Percentiles rank a stretch among this genome's conserved stretches.
These are phyloP conservation scores for Gnatocerus cornutus DNA, from an alignment of 2,888 invertebrate species.

Conservation along the genomic window DNA sequence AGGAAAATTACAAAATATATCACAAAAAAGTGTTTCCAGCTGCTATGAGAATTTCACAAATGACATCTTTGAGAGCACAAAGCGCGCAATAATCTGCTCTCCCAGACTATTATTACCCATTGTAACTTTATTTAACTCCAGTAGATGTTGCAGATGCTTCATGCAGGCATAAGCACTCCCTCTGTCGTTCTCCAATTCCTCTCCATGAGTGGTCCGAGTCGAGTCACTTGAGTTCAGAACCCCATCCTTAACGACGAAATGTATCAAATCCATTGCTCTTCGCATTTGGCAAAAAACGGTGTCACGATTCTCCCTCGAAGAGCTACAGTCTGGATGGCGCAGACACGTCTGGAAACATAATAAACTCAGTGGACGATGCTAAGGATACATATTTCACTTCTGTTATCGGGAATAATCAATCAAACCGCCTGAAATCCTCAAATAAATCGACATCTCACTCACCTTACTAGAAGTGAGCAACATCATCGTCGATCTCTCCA, in stretches of 20 bases:
- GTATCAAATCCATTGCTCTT: constrained; percentile 96
- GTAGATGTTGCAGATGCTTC: constrained; percentile 88
- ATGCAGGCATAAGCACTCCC: constrained; percentile 87
- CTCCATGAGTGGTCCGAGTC: constrained; percentile 69
- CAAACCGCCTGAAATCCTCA: constrained; percentile 12
- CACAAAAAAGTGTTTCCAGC: neutral
- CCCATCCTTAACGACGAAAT: constrained; percentile 98
- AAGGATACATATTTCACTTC: too few relatives aligned
- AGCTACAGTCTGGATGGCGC: constrained; percentile 94
- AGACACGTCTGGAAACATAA: constrained; percentile 82
- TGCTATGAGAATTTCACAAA: constrained; percentile 9
- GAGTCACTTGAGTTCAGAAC: constrained; percentile 78
- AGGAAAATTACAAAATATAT: neutral
- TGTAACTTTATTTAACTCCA: constrained; percentile 90
- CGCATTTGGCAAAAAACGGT: constrained; percentile 99
- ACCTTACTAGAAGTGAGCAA: constrained; percentile 97
- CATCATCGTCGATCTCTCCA: constrained; percentile 97
- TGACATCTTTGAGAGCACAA: constrained; percentile 4
- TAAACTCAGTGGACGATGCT: neutral
- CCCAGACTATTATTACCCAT: constrained; percentile 61
- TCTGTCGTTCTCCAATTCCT: constrained; percentile 78
- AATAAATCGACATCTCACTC: constrained; percentile 55
- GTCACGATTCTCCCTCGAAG: constrained; percentile 95
- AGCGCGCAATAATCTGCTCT: constrained; percentile 8
- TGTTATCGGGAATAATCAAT: constrained; percentile 13